These are phyloP conservation scores for Eubasilissa regina DNA, from an alignment of 1,140 invertebrate genomes.

Conservation along the genomic window DNA sequence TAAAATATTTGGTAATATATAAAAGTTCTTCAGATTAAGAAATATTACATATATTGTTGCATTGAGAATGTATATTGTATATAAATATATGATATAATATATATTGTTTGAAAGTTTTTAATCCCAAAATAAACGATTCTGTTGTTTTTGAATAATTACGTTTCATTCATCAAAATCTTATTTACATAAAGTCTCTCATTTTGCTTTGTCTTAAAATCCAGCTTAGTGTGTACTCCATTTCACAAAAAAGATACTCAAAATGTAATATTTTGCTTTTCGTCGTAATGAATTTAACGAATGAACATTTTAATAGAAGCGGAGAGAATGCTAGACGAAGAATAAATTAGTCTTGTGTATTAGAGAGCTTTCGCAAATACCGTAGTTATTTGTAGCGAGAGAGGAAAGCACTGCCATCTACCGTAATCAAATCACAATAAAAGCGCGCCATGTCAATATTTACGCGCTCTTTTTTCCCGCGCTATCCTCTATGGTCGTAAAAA, in stretches of 20 bases:
- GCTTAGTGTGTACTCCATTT: slow-evolving; percentile 18
- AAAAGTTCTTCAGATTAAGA: too few relatives aligned
- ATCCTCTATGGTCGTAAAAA: slow-evolving; percentile 59
- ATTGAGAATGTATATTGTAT: too few relatives aligned
- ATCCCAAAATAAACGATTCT: neutral
- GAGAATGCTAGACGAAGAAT: slow-evolving; percentile 38
- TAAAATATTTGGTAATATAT: too few relatives aligned
- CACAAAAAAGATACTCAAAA: slow-evolving; percentile 27
- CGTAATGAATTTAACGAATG: slow-evolving; percentile 34
- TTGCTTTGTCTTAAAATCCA: slow-evolving; percentile 25
- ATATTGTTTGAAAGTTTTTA: too few relatives aligned
- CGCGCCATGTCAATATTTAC: slow-evolving; percentile 61
- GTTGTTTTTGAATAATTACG: slow-evolving; percentile 15
- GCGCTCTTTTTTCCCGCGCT: slow-evolving; percentile 58
- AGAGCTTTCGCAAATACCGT: slow-evolving; percentile 48
- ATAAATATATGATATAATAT: too few relatives aligned
- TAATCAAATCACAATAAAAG: slow-evolving; percentile 62
- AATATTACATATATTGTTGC: too few relatives aligned
- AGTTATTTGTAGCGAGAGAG: slow-evolving; percentile 44
- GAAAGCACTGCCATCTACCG: slow-evolving; percentile 53
- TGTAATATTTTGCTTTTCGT: slow-evolving; percentile 38
- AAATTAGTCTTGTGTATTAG: slow-evolving; percentile 47
- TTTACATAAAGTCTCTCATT: slow-evolving; percentile 34
- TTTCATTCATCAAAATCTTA: slow-evolving; percentile 34
- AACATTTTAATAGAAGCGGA: slow-evolving; percentile 46